These are phyloP conservation scores for Diceros bicornis DNA, from an alignment of 2,797 vertebrate genomes.

Conservation along the genomic window DNA sequence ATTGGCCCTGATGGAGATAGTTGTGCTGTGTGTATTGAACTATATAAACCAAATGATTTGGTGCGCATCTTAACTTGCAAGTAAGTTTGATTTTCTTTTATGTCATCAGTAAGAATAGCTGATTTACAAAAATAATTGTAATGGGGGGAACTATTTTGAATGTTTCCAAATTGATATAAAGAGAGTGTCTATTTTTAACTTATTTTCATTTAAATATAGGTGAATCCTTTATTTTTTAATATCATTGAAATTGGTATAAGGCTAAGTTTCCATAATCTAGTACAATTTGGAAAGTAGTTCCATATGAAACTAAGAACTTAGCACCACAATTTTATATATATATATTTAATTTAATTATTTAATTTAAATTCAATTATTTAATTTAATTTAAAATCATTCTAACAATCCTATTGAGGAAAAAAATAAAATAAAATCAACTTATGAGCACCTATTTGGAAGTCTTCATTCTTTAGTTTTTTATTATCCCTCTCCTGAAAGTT, in stretches of 20 bases:
- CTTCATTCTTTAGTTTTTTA: slow-evolving; percentile 62
- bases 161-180: slow-evolving; percentile 65
- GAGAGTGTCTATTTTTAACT: slow-evolving; percentile 7
- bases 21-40: slow-evolving; percentile 97
- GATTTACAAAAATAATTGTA: slow-evolving; percentile 38
- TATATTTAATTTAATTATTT: too few relatives aligned
- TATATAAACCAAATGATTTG: slow-evolving; percentile 94
- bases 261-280: slow-evolving; percentile 25
- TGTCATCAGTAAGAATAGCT: slow-evolving; percentile 64
- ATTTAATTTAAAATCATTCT: slow-evolving; percentile 64
- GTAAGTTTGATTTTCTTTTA: slow-evolving; percentile 88
- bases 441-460: slow-evolving; percentile 60
- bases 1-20: slow-evolving; percentile 91
- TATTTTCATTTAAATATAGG: slow-evolving; percentile 60
- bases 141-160: slow-evolving; percentile 56
- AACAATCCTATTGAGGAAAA: slow-evolving; percentile 32
- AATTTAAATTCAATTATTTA: too few relatives aligned
- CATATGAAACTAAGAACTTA: slow-evolving; percentile 29
- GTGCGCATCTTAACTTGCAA: slow-evolving; percentile 96
- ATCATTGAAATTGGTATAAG: slow-evolving; percentile 24
- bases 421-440: slow-evolving; percentile 22
- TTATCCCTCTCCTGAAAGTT: not conserved
- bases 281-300: slow-evolving; percentile 39
- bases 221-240: slow-evolving; percentile 56
- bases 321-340: not conserved